Percentiles rank a stretch among this genome's conserved stretches.
phyloP scores from a whole-genome alignment of 2,888 invertebrate genomes.

The Punctoribates punctum region DNA sequence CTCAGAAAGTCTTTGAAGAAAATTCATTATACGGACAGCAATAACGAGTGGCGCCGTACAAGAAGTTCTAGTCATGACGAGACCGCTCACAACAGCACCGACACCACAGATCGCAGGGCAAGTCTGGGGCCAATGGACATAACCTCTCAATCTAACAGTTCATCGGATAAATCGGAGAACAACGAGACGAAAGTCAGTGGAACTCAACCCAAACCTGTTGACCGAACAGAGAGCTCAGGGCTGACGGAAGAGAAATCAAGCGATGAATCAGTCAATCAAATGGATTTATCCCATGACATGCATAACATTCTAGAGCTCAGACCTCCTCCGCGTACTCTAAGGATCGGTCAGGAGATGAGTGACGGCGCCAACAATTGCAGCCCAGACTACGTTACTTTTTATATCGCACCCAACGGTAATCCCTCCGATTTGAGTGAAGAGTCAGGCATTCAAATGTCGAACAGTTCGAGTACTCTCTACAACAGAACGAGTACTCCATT shows the following conservation, averaged over 20 bases:
- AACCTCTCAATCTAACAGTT: not conserved
- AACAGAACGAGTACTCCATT: constrained; percentile 37
- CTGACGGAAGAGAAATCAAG: constrained; percentile 50
- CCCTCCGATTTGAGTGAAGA: constrained; percentile 29
- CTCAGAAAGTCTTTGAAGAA: constrained; percentile 42
- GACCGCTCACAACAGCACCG: not conserved
- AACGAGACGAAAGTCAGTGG: not conserved
- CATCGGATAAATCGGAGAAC: constrained; percentile 8
- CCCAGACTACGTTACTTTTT: constrained; percentile 49
- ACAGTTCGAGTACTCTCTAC: constrained; percentile 25
- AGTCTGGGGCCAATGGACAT: constrained; percentile 34
- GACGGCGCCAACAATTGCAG: constrained; percentile 33
- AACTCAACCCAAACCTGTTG: constrained; percentile 8
- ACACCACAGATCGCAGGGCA: not conserved
- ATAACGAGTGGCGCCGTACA: constrained; percentile 34
- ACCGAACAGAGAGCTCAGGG: not conserved
- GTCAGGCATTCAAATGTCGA: constrained; percentile 13
- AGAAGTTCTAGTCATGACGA: constrained; percentile 41
- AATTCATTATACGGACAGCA: constrained; percentile 18
- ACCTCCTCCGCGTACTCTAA: constrained; percentile 42
- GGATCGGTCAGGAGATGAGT: constrained; percentile 43
- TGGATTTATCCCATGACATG: constrained; percentile 6
- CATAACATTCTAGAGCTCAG: constrained; percentile 42
- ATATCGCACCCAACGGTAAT: constrained; percentile 28
- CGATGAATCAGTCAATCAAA: constrained; percentile 50